Evolutionary conservation across 2,888 invertebrate genomes (phyloP).

Genomic region (Candidula unifasciata): DNA sequence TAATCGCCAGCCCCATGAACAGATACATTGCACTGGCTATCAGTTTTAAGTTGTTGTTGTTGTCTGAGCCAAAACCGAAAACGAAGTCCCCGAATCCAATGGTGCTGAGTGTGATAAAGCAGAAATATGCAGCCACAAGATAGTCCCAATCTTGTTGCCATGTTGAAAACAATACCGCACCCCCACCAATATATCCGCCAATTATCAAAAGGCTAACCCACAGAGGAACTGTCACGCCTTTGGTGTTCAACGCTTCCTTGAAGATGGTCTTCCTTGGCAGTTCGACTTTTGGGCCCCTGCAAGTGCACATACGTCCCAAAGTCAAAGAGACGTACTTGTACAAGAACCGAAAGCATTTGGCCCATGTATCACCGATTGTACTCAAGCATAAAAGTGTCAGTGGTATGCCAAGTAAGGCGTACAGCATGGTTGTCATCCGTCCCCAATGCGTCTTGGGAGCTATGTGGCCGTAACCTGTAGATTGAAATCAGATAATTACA

Average conservation of each 20-base stretch:
- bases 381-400: conserved; percentile 70
- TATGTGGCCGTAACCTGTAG: conserved; percentile 57
- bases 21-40: conserved; percentile 77
- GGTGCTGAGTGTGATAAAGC: conserved; percentile 78
- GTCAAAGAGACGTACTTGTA: conserved; percentile 63
- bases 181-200: conserved; percentile 91
- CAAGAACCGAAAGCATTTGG: conserved; percentile 68
- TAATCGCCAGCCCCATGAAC: conserved; percentile 78
- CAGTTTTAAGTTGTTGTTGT: conserved; percentile 68
- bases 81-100: conserved; percentile 79
- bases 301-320: neutral
- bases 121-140: conserved; percentile 86
- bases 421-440: conserved; percentile 66
- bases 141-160: conserved; percentile 94
- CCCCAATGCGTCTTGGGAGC: conserved; percentile 70
- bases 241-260: neutral
- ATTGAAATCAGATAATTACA: neutral
- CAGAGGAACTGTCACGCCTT: conserved; percentile 85
- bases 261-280: neutral
- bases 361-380: conserved; percentile 69
- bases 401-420: conserved; percentile 74
- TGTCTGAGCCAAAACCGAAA: conserved; percentile 64
- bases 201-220: conserved; percentile 92
- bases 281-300: neutral
- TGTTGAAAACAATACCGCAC: conserved; percentile 92